Percentiles rank a stretch among this genome's conserved stretches.
Conservation (phyloP, 1,140 invertebrate genomes). For the Protaetia brevitarsis region DNA sequence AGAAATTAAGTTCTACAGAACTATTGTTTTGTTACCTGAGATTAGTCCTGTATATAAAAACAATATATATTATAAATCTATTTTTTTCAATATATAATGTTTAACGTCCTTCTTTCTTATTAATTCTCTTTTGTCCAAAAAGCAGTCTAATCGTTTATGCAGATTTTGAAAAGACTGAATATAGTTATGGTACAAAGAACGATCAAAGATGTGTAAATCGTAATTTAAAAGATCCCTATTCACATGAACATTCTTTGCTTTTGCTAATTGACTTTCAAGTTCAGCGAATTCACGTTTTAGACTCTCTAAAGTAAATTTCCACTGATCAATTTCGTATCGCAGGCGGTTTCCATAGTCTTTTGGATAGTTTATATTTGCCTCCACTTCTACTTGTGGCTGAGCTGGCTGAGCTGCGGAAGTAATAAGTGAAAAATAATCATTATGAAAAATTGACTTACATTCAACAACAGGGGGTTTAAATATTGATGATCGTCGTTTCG, state of each 20-base stretch:
- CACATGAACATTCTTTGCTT: neutral
- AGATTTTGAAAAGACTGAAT: neutral
- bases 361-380: too few species aligned
- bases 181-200: neutral
- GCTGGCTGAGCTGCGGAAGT: too few species aligned
- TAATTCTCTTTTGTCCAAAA: neutral
- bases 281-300: too few species aligned
- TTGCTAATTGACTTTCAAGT: neutral
- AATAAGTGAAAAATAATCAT: too few species aligned
- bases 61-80: constrained; percentile 1
- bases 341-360: too few species aligned
- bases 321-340: too few species aligned
- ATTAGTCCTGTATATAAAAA: too few species aligned
- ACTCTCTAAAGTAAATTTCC: too few species aligned
- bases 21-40: too few species aligned
- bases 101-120: neutral
- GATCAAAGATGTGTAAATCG: neutral
- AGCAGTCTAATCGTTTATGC: neutral
- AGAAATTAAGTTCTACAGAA: too few species aligned
- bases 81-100: neutral
- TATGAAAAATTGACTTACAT: neutral
- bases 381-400: too few species aligned
- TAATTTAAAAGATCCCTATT: neutral
- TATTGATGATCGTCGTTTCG: neutral
- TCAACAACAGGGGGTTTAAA: neutral